These are phyloP conservation scores for Clarias batrachus DNA, from an alignment of 2,113 vertebrate genomes.

Conservation along the genomic window DNA sequence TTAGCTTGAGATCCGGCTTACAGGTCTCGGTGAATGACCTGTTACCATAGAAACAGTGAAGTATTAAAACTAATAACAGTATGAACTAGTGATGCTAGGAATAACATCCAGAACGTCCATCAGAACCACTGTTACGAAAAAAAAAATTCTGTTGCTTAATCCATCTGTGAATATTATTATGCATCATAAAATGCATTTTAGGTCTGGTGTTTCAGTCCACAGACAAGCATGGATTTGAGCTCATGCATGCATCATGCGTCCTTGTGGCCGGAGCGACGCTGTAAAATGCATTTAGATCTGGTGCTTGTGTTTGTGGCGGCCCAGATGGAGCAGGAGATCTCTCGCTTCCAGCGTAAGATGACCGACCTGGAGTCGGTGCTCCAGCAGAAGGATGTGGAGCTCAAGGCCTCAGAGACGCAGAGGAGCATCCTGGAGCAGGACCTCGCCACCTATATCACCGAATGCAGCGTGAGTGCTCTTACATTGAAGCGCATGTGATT, in stretches of 20 bases:
- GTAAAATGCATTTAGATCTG: slow-evolving; percentile 53
- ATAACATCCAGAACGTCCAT: background rate
- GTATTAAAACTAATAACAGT: background rate
- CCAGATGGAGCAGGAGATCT: slow-evolving; percentile 99
- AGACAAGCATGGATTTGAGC: background rate
- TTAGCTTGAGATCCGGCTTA: background rate
- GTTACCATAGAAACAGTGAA: background rate
- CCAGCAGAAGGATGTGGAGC: slow-evolving; percentile 99
- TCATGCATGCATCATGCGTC: background rate
- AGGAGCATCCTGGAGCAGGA: slow-evolving; percentile 97
- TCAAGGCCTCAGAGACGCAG: slow-evolving; percentile 98
- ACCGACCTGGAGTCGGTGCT: slow-evolving; percentile 98
- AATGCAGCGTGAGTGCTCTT: slow-evolving; percentile 91
- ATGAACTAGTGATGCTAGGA: background rate
- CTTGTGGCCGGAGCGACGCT: slow-evolving; percentile 22
- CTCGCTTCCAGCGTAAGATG: slow-evolving; percentile 97
- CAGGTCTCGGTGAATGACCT: background rate
- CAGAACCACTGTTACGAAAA: background rate
- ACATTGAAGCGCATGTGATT: background rate
- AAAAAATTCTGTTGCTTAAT: background rate
- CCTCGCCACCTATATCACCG: slow-evolving; percentile 99
- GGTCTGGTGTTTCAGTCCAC: background rate
- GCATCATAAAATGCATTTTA: background rate
- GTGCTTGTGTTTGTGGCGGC: slow-evolving; percentile 51
- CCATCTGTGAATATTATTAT: background rate